Evolutionary conservation across 2,797 vertebrate species (phyloP), one percentile per base, ranked within the genome.

Genomic region (Lindbergichthys nudifrons): DNA sequence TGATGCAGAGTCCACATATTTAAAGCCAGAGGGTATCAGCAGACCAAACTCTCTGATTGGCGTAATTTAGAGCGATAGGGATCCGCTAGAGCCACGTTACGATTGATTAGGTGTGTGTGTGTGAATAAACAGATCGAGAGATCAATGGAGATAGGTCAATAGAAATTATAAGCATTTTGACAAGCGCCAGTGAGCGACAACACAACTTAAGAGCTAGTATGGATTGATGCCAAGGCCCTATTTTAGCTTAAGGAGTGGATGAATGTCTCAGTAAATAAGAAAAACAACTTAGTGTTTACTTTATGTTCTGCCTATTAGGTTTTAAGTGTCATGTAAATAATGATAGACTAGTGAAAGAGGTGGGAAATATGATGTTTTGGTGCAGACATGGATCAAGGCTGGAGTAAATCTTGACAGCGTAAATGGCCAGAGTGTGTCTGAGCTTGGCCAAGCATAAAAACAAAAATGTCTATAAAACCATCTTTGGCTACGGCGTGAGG

Each of bases 11-110:
- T 91, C 81, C 86, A 89, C 90, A 90, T 89, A 88, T 92, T 92
- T 73, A 87, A 87, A 80, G 79, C 84, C 58, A 66, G 64, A 66
- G 70, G 74, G 77, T 85, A 88, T 89, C 89, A 88, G 87, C 73
- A 10, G 57, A 32, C 60, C 46, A 7, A 57, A 74, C 70, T 69
- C 59, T 56, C 59, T 53, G 80, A 84, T 78, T 77, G 73, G 68
- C 42, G 65, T 90, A 92, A 93, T 87, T 88, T 90, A 85, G 84
- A 92, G 87, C 83, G 89, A 93, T 91, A 90, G 83, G 61, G 82
- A 93, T 94, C 92, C 82, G 89, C 88, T 87, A 64, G 79, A 78
- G 80, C 48, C 87, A 73, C 82, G 83, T 79, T 77, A 50, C 48
- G 51, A 92, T 89, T 86, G 92, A 94, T 93, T 87, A 70, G 87